These are phyloP conservation scores for Xiphophorus hellerii DNA, from an alignment of 2,113 vertebrate species.

Conservation along the genomic window DNA sequence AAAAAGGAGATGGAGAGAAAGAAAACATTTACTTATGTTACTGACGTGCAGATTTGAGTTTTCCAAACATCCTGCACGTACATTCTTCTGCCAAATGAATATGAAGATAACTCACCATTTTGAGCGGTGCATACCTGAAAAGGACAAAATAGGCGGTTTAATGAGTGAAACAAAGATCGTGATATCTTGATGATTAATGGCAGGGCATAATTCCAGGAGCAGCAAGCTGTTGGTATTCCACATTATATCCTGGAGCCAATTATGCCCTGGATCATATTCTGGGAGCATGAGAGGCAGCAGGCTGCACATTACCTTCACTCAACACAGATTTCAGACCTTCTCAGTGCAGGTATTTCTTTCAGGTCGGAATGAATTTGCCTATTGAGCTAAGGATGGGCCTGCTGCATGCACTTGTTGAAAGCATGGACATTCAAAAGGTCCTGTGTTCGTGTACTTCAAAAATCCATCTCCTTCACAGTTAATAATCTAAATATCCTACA, in stretches of 20 bases:
- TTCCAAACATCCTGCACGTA: not conserved
- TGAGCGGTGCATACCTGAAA: slow-evolving; percentile 85
- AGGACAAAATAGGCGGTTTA: slow-evolving; percentile 58
- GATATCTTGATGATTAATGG: slow-evolving; percentile 1
- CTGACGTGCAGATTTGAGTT: not conserved
- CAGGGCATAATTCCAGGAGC: slow-evolving; percentile 28
- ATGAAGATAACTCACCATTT: slow-evolving; percentile 80
- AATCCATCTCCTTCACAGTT: not conserved
- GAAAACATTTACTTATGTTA: not conserved
- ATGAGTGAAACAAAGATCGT: slow-evolving; percentile 18
- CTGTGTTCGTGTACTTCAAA: slow-evolving; percentile 56
- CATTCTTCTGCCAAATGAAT: not conserved
- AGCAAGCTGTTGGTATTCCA: slow-evolving; percentile 40
- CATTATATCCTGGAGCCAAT: slow-evolving; percentile 63
- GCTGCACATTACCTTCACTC: slow-evolving; percentile 79
- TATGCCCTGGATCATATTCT: slow-evolving; percentile 72
- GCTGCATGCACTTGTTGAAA: slow-evolving; percentile 70
- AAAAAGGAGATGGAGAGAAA: slow-evolving; percentile 6
- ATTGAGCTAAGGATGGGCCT: slow-evolving; percentile 61
- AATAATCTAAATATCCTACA: slow-evolving; percentile 13
- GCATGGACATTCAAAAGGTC: slow-evolving; percentile 67
- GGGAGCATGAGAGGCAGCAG: slow-evolving; percentile 63
- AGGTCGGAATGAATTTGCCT: slow-evolving; percentile 72
- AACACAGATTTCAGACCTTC: slow-evolving; percentile 74
- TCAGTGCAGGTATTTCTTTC: slow-evolving; percentile 72